Evolutionary conservation across 2,113 vertebrate genomes (phyloP).

Genomic region (Mandrillus leucophaeus): DNA sequence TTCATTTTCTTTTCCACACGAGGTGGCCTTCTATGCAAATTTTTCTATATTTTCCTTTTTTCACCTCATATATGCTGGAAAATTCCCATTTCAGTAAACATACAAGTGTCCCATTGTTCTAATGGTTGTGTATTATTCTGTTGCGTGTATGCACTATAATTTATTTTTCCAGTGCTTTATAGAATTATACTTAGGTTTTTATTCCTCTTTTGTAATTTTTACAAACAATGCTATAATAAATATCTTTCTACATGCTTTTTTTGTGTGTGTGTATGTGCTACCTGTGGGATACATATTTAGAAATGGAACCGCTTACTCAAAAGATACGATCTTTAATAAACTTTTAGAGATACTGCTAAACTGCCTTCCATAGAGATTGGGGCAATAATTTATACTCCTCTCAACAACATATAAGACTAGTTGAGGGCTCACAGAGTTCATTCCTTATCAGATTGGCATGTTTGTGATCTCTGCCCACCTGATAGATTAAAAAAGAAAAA

Average conservation of each 20-base stretch:
- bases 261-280: neutral
- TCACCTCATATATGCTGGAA: neutral
- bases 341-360: neutral
- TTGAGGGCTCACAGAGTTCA: neutral
- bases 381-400: neutral
- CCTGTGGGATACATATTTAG: neutral
- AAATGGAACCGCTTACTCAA: neutral
- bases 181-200: neutral
- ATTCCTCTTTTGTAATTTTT: neutral
- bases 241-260: neutral
- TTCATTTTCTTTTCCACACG: neutral
- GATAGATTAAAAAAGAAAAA: neutral
- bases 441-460: neutral
- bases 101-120: neutral
- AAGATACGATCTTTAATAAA: neutral
- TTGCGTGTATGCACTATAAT: neutral
- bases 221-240: neutral
- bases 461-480: neutral
- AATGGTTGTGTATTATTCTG: neutral
- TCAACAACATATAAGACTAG: neutral
- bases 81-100: neutral
- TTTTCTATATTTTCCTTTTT: neutral
- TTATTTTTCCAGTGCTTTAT: neutral
- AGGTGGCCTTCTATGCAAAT: neutral
- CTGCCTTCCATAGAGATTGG: neutral